These are phyloP conservation scores for Oxycera nigricornis DNA, from an alignment of 2,888 invertebrate genomes.

Conservation along the genomic window DNA sequence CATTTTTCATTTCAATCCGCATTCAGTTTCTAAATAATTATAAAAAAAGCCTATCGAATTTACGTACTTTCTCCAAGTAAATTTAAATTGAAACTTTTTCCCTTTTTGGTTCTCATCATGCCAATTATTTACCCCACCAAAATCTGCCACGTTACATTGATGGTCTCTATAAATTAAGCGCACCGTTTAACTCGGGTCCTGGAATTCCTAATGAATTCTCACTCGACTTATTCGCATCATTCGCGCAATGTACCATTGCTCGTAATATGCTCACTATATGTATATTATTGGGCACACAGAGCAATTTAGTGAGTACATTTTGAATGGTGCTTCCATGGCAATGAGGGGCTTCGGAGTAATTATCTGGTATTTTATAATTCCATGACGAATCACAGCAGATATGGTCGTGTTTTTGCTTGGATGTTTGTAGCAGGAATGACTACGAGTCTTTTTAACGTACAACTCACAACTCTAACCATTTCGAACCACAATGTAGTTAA, in stretches of 20 bases:
- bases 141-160: neutral
- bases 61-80: neutral
- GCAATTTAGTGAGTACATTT: too few relatives aligned
- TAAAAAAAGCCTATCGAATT: neutral
- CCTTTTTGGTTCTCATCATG: neutral
- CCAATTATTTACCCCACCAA: neutral
- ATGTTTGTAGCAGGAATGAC: too few relatives aligned
- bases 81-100: neutral
- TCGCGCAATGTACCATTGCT: neutral
- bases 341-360: too few relatives aligned
- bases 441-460: too few relatives aligned
- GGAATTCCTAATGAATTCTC: slow-evolving; percentile 21
- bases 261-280: neutral
- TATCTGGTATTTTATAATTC: too few relatives aligned
- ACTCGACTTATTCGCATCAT: slow-evolving; percentile 6
- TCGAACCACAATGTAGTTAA: too few relatives aligned
- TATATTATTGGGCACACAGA: too few relatives aligned
- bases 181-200: slow-evolving; percentile 28
- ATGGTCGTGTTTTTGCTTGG: too few relatives aligned
- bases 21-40: neutral
- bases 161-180: slow-evolving; percentile 29
- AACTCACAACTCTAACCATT: too few relatives aligned
- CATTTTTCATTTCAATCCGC: too few relatives aligned
- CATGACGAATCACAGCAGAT: too few relatives aligned
- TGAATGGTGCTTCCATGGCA: too few relatives aligned